Conservation (phyloP, 1,140 invertebrate species). For the Aphaenogaster floridana region DNA sequence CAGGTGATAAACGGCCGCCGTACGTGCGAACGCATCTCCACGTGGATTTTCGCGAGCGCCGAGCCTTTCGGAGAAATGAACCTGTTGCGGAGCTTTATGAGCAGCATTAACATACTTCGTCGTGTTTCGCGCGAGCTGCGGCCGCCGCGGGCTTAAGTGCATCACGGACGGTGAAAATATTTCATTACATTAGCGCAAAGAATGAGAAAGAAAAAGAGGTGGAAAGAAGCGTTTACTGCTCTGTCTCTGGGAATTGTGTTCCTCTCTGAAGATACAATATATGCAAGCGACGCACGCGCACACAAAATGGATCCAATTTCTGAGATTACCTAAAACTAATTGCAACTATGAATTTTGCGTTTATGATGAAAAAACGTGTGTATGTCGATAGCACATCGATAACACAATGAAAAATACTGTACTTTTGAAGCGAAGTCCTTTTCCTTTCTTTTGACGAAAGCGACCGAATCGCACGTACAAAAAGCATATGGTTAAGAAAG, state of each 20-base stretch:
- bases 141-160: slow-evolving; percentile 51
- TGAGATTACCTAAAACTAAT: not conserved
- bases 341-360: not conserved
- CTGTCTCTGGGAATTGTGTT: not conserved
- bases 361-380: not conserved
- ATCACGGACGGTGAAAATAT: slow-evolving; percentile 59
- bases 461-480: not conserved
- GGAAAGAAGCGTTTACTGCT: slow-evolving; percentile 80
- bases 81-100: slow-evolving; percentile 84
- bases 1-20: slow-evolving; percentile 78
- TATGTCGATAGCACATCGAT: too few species aligned
- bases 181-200: slow-evolving; percentile 56
- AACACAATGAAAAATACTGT: not conserved
- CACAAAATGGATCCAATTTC: not conserved
- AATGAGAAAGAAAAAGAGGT: slow-evolving; percentile 31
- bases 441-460: not conserved
- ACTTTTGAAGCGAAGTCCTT: not conserved
- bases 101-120: slow-evolving; percentile 84
- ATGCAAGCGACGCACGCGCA: not conserved
- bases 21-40: slow-evolving; percentile 78
- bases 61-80: slow-evolving; percentile 80
- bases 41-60: slow-evolving; percentile 78
- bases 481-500: not conserved
- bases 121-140: slow-evolving; percentile 67
- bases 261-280: not conserved